Evolutionary conservation across 2,113 vertebrate genomes (phyloP), one percentile per base, ranked within the genome.

Genomic region (Oreamnos americanus): DNA sequence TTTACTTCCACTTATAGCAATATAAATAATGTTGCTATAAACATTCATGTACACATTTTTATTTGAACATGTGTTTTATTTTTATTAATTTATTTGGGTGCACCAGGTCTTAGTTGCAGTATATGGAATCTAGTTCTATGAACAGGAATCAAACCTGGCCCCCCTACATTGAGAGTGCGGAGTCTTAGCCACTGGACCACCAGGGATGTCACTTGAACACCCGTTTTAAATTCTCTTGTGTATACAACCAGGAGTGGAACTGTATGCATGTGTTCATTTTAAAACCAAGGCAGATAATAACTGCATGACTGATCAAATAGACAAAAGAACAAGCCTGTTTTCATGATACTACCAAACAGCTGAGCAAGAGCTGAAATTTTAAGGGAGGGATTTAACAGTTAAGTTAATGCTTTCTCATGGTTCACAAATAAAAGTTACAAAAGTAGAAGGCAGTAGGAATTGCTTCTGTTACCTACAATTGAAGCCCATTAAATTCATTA

Each of bases 401-500:
- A 95, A 86, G 83, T 95, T 94, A 96, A 92, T 94, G 78, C 55
- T 53, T 90, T 94, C 30, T 85, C 58, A 25, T 92, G 62, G 17
- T 81, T 93, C 64, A 60, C 39, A 89, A 94, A 96, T 89, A 91
- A 94, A 95, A 76, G 82, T 82, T 83, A 90, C 55, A 92, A 91
- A 55, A 76, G 49, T 64, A 96, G 82, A 83, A 78, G 30, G 58
- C 76, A 97, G n/a, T 17, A 82, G 53, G 53, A 82, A 13, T 92
- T 97, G 39, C 7, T 95, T 95, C n/a, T 92, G 25, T 82, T 92
- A 78, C 71, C 57, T 55, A 83, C 62, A 96, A 84, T 87, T 23
- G 43, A 96, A 87, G 67, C 78, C 81, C 84, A 91, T 94, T 92
- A 94, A 94, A 92, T 96, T n/a, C 23, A 78, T 86, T 94, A 43